phyloP scores from a whole-genome alignment of 2,888 invertebrate species.

The Acleris literana region DNA sequence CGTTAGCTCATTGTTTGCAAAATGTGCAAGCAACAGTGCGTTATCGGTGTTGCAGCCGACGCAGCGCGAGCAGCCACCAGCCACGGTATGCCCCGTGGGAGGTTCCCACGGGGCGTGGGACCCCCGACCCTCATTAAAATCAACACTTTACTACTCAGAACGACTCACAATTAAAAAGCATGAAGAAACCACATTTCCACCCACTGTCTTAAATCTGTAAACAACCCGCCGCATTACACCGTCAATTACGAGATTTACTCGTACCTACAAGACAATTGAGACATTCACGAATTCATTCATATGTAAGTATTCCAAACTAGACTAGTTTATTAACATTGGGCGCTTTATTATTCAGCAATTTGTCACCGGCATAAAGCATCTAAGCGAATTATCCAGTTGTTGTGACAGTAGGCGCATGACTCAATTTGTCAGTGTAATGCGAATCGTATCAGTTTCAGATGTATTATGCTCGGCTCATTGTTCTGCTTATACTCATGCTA shows the following conservation, averaged over 20 bases:
- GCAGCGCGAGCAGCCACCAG: conserved; percentile 53
- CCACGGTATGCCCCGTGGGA: conserved; percentile 66
- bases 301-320: conserved; percentile 23
- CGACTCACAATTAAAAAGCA: conserved; percentile 44
- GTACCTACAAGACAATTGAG: conserved; percentile 11
- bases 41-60: conserved; percentile 51
- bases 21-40: conserved; percentile 53
- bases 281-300: neutral
- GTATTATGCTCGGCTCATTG: conserved; percentile 41
- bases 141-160: conserved; percentile 60
- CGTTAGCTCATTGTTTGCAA: conserved; percentile 54
- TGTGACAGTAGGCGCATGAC: conserved; percentile 51
- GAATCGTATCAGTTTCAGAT: conserved; percentile 53
- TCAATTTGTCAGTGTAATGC: conserved; percentile 59
- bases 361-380: conserved; percentile 21
- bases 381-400: conserved; percentile 39
- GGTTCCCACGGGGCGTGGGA: conserved; percentile 67
- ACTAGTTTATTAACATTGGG: conserved; percentile 26
- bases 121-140: conserved; percentile 63
- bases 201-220: conserved; percentile 12
- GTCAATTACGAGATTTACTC: neutral
- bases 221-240: conserved; percentile 12
- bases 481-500: conserved; percentile 54
- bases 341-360: conserved; percentile 23
- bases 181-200: conserved; percentile 22